Evolutionary conservation across 2,888 invertebrate genomes (phyloP), one percentile per base, ranked within the genome.

Genomic region (Perithous albicinctus): DNA sequence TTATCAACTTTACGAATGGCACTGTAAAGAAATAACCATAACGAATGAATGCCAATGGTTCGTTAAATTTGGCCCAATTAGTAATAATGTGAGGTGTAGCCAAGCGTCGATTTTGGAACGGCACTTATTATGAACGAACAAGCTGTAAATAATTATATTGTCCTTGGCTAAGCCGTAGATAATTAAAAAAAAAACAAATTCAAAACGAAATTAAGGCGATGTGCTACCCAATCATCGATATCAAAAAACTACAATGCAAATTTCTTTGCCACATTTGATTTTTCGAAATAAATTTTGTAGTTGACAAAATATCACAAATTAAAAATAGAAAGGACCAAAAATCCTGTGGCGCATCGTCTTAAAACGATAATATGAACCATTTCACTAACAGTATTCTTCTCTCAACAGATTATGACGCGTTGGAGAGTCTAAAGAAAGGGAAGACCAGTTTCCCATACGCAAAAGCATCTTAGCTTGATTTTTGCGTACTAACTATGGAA

Each of bases 401-500:
- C 87, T 86, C 89, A 89, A 89, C 91, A 91, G 91, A 91, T 91
- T 91, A 89, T 89, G 86, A 91, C 88, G 89, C 83, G 90, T 90
- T 90, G 89, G 88, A 82, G 88, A 89, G 83, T 88, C 87, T 86
- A 88, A 88, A 86, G 72, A 87, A 86, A 80, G 87, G 78, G 87
- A 85, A 82, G 86, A 84, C 87, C 82, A 86, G 85, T 85, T 86
- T 86, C 81, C 89, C 73, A 84, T 85, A 86, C 85, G 86, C 83
- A 85, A 84, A 86, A 84, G 81, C 85, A 77, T 87, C 82, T 86
- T 87, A 86, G 83, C 83, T 84, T 85, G 81, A 84, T 85, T 85
- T 81, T 56, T 43, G 51, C 80, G 79, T 63, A 73, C 78, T 35
- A 56, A 74, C 35, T 59, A 78, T 23, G 46, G 54, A 70, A 67